Conservation (phyloP, 2,113 vertebrate species). For the Anthoscopus minutus region DNA sequence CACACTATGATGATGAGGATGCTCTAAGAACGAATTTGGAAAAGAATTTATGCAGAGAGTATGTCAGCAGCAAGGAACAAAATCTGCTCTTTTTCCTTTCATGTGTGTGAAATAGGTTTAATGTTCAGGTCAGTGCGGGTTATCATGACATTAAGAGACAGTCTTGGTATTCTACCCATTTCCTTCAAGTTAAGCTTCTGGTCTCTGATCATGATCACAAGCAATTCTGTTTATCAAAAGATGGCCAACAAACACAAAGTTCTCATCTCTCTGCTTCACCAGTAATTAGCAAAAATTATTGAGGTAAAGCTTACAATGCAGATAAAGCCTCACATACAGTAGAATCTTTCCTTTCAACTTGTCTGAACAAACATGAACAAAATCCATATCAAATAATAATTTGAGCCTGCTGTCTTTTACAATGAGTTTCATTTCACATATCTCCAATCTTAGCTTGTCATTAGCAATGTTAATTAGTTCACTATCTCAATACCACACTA, state of each 20-base stretch:
- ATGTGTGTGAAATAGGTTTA: neutral
- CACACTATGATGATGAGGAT: neutral
- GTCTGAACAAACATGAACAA: slow-evolving; percentile 31
- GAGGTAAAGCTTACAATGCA: neutral
- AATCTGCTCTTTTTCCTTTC: neutral
- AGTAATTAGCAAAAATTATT: neutral
- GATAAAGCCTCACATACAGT: neutral
- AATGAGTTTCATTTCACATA: neutral
- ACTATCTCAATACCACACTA: neutral
- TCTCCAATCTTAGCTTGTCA: neutral
- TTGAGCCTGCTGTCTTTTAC: slow-evolving; percentile 1
- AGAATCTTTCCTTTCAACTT: slow-evolving; percentile 5
- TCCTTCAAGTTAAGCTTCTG: neutral
- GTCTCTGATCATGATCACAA: neutral
- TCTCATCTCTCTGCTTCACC: neutral
- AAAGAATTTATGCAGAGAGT: neutral
- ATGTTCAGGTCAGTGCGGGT: neutral
- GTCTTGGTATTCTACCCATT: neutral
- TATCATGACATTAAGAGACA: neutral
- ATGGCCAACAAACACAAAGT: neutral
- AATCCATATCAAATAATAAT: slow-evolving; percentile 13
- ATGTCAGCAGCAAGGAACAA: neutral
- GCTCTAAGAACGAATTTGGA: neutral
- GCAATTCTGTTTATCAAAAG: neutral
- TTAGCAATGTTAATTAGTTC: slow-evolving; percentile 25